Conservation (phyloP, 2,888 invertebrate genomes). For the Gari tellinella region DNA sequence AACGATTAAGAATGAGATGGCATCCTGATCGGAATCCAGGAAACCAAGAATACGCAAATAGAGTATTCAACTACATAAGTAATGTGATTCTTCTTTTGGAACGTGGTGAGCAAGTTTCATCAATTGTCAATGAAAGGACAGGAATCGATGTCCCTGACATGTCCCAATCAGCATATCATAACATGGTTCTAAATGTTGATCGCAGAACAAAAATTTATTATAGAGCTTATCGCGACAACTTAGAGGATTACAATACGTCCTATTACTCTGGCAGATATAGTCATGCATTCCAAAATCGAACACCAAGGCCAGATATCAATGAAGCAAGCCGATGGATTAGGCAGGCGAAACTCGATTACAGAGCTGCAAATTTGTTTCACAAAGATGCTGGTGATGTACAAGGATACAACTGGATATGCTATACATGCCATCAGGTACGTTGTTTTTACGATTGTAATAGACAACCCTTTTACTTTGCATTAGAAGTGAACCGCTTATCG, state of each 20-base stretch:
- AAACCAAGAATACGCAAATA: constrained; percentile 42
- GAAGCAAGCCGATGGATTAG: constrained; percentile 53
- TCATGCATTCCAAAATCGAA: constrained; percentile 5
- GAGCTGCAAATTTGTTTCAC: constrained; percentile 30
- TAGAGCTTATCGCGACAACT: constrained; percentile 19
- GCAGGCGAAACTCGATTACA: constrained; percentile 52
- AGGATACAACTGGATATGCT: constrained; percentile 63
- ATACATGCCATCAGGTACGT: constrained; percentile 64
- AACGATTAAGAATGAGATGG: constrained; percentile 52
- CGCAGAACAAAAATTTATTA: constrained; percentile 15
- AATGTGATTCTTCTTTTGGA: constrained; percentile 42
- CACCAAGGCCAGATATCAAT: constrained; percentile 8
- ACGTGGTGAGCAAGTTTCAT: constrained; percentile 12
- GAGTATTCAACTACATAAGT: constrained; percentile 57
- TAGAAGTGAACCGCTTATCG: too few species aligned
- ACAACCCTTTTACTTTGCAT: too few species aligned
- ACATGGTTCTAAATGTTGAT: constrained; percentile 11
- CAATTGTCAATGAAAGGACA: constrained; percentile 2
- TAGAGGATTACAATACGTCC: constrained; percentile 26
- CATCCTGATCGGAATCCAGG: constrained; percentile 63
- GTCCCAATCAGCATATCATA: constrained; percentile 19
- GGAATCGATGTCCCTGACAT: constrained; percentile 13
- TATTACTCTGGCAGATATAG: constrained; percentile 6
- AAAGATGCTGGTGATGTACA: constrained; percentile 6
- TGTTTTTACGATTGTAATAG: too few species aligned